A percentile compares a stretch with the other conserved stretches of the same genome.
phyloP scores from a whole-genome alignment of 2,113 vertebrate species.

The Catagonus wagneri region DNA sequence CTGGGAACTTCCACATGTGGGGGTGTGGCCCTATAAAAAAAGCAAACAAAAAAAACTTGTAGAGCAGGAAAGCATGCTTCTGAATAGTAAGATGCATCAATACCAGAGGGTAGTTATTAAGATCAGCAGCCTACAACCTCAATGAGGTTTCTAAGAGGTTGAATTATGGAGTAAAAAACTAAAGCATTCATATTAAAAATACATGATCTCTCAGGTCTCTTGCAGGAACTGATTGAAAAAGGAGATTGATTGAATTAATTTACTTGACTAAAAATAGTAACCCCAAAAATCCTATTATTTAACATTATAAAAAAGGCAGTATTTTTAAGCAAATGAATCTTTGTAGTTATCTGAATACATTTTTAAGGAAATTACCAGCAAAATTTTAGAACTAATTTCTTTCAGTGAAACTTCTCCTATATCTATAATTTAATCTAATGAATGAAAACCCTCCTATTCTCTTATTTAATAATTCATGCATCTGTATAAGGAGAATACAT shows the following conservation, averaged over 20 bases:
- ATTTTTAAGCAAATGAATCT: background rate
- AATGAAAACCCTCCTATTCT: background rate
- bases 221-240: background rate
- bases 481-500: background rate
- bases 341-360: background rate
- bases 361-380: background rate
- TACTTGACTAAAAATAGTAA: background rate
- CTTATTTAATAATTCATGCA: background rate
- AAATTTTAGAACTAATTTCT: conserved; percentile 21
- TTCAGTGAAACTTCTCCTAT: background rate
- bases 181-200: background rate
- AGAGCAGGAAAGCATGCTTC: background rate
- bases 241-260: background rate
- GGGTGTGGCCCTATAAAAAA: too few species aligned
- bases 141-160: background rate
- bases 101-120: background rate
- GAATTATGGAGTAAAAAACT: background rate
- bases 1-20: too few species aligned
- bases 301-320: background rate
- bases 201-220: background rate
- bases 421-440: background rate
- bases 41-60: background rate
- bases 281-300: background rate
- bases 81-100: background rate
- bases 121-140: background rate